phyloP scores from a whole-genome alignment of 2,888 invertebrate genomes.

The Aquatica leii region DNA sequence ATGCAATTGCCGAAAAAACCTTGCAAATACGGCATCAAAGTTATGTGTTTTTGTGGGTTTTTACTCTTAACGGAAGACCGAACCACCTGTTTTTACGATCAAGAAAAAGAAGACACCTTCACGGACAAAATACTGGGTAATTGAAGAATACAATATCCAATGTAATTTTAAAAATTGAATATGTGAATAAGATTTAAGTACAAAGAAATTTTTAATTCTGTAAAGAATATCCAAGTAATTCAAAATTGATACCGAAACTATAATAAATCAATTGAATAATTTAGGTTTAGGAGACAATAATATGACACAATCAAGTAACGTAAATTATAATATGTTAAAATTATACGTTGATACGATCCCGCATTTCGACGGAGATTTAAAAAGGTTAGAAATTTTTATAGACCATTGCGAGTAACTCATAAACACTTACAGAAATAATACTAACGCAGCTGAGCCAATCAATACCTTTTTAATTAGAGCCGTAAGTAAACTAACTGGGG shows the following conservation, averaged over 20 bases:
- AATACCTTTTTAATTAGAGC: slow-evolving; percentile 24
- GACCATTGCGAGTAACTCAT: slow-evolving; percentile 25
- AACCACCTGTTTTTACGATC: too few species aligned
- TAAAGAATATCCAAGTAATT: neutral
- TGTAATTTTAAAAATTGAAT: too few species aligned
- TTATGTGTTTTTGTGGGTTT: neutral
- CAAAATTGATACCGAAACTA: too few species aligned
- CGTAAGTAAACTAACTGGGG: slow-evolving; percentile 14
- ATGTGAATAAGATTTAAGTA: neutral
- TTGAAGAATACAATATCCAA: too few species aligned
- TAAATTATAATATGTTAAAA: neutral
- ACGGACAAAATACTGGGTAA: too few species aligned
- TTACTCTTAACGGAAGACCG: too few species aligned
- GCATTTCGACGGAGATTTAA: neutral
- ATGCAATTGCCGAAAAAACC: neutral
- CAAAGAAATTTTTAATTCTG: neutral
- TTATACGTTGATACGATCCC: neutral
- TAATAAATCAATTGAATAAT: too few species aligned
- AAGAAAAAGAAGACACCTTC: too few species aligned
- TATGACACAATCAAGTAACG: too few species aligned
- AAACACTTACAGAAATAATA: slow-evolving; percentile 2
- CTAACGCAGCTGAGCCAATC: neutral
- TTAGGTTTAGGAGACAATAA: too few species aligned
- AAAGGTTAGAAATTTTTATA: neutral
- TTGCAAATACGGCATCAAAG: neutral